phyloP scores from a whole-genome alignment of 1,140 invertebrate genomes.

The Olivierus martensii region DNA sequence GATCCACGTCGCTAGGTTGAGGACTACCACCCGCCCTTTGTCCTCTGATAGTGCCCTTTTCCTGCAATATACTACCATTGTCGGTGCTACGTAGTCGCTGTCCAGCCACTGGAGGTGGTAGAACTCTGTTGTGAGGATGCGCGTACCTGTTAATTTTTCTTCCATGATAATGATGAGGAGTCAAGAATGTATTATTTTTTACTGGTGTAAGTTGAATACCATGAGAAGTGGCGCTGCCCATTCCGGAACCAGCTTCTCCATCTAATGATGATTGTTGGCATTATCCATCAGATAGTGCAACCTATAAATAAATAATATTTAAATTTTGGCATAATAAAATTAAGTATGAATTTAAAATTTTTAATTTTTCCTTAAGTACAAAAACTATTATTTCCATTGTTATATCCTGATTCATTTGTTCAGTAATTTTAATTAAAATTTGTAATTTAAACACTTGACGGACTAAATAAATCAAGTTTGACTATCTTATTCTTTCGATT shows the following conservation, averaged over 20 bases:
- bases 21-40: slow-evolving; percentile 27
- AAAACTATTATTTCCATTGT: no score
- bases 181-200: not conserved
- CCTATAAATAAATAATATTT: no score
- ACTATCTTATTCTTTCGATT: no score
- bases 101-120: slow-evolving; percentile 45
- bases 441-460: no score
- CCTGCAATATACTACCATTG: slow-evolving; percentile 61
- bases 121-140: slow-evolving; percentile 30
- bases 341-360: no score
- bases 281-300: no score
- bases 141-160: not conserved
- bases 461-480: no score
- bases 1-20: not conserved
- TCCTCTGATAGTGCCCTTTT: slow-evolving; percentile 59
- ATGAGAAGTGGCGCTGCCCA: not conserved
- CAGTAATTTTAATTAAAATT: no score
- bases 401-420: no score
- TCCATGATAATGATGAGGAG: not conserved
- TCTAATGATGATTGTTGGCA: no score
- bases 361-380: no score
- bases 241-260: not conserved
- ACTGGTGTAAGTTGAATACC: not conserved
- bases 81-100: slow-evolving; percentile 50
- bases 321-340: no score